Evolutionary conservation across 2,797 vertebrate genomes (phyloP).

Genomic region (Sebastes diaconus): DNA sequence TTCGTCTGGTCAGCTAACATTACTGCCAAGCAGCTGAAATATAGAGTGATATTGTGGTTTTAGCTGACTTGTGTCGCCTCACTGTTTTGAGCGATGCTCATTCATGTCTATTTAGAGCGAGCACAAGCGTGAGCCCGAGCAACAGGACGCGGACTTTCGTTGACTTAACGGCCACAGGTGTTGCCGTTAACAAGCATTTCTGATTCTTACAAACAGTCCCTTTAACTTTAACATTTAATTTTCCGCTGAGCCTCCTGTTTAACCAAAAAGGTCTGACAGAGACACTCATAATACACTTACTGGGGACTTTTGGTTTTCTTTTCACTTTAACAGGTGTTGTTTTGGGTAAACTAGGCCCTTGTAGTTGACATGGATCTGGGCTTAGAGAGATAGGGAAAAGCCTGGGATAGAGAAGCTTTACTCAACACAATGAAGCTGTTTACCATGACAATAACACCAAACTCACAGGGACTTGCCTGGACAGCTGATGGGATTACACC

Average conservation of each 20-base stretch:
- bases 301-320: neutral
- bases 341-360: neutral
- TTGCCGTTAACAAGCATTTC: too few relatives aligned
- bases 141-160: too few relatives aligned
- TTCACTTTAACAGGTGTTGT: neutral
- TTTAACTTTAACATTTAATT: neutral
- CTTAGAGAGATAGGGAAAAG: neutral
- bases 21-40: too few relatives aligned
- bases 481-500: constrained; percentile 25
- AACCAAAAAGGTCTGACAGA: neutral
- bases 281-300: neutral
- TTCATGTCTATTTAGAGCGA: too few relatives aligned
- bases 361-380: neutral
- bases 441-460: constrained; percentile 29
- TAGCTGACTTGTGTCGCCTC: too few relatives aligned
- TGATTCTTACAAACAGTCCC: too few relatives aligned
- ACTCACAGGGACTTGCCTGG: constrained; percentile 7
- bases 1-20: too few relatives aligned
- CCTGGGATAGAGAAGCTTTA: constrained; percentile 2
- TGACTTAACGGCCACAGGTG: too few relatives aligned
- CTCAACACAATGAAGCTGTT: constrained; percentile 31
- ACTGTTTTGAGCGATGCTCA: rapidly evolving
- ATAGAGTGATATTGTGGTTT: too few relatives aligned
- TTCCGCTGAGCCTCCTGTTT: neutral
- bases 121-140: too few relatives aligned